Evolutionary conservation across 2,888 invertebrate species (phyloP).

Genomic region (Spicauda simplicius): DNA sequence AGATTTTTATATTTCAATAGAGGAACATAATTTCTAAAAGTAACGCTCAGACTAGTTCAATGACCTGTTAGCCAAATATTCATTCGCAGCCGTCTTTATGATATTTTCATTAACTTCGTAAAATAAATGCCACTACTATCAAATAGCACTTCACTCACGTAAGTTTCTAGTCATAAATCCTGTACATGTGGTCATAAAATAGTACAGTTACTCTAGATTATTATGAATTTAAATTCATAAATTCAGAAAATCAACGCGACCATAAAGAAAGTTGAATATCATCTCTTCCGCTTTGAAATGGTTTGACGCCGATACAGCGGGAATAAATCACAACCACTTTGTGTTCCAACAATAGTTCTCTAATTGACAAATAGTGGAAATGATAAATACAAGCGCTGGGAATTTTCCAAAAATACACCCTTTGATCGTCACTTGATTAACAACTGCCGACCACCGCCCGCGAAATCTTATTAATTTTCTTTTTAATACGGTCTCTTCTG

Average conservation of each 20-base stretch:
- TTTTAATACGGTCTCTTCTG: slow-evolving; percentile 75
- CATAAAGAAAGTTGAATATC: slow-evolving; percentile 33
- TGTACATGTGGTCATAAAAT: slow-evolving; percentile 15
- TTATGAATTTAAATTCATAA: slow-evolving; percentile 29
- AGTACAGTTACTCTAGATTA: slow-evolving; percentile 16
- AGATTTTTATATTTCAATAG: too few species aligned
- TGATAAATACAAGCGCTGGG: slow-evolving; percentile 79
- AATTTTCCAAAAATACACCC: slow-evolving; percentile 78
- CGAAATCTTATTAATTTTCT: slow-evolving; percentile 80
- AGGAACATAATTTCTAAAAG: neutral
- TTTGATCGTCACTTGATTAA: slow-evolving; percentile 82
- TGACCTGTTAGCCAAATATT: neutral
- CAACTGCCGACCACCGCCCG: slow-evolving; percentile 67
- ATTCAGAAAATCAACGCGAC: slow-evolving; percentile 27
- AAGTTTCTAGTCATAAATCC: slow-evolving; percentile 15
- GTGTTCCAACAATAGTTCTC: slow-evolving; percentile 76
- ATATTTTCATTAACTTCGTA: neutral
- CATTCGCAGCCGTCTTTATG: neutral
- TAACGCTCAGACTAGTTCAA: neutral
- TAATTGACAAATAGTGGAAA: slow-evolving; percentile 85
- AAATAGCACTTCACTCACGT: neutral
- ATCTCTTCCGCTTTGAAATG: slow-evolving; percentile 43
- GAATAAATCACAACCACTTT: slow-evolving; percentile 78
- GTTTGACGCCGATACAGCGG: slow-evolving; percentile 56
- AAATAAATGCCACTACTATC: slow-evolving; percentile 17